Percentiles rank a stretch among this genome's conserved stretches.
These are phyloP conservation scores for Neopelma chrysocephalum DNA, from an alignment of 2,797 vertebrate species.

Conservation along the genomic window DNA sequence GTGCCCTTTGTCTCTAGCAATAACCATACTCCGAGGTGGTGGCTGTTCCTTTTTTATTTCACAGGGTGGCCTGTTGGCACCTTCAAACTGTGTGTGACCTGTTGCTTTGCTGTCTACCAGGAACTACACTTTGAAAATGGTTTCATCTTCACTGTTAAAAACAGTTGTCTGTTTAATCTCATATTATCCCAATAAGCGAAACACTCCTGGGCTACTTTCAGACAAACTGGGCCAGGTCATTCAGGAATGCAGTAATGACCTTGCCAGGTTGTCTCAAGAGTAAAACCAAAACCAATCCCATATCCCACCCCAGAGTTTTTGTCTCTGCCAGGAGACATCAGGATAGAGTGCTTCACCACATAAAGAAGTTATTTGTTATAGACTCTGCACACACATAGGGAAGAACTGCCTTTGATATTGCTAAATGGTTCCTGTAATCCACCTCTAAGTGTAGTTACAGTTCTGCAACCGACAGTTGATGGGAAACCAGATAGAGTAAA, in stretches of 20 bases:
- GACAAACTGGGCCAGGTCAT: background rate
- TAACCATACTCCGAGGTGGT: background rate
- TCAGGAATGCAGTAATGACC: background rate
- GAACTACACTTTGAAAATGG: background rate
- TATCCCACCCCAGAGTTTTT: background rate
- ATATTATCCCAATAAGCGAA: background rate
- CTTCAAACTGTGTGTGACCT: background rate
- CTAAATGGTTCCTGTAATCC: background rate
- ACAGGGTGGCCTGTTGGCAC: background rate
- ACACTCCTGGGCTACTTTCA: background rate
- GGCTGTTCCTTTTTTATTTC: background rate
- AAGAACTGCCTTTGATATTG: background rate
- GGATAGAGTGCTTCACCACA: background rate
- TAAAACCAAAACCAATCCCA: background rate
- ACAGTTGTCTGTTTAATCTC: background rate
- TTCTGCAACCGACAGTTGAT: background rate
- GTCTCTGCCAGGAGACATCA: background rate
- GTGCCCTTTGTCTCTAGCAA: background rate
- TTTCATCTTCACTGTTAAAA: background rate
- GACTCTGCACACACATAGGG: background rate
- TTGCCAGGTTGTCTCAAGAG: background rate
- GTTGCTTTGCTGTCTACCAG: background rate
- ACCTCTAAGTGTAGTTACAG: background rate
- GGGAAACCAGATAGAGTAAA: background rate
- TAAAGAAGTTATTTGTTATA: background rate